Evolutionary conservation across 2,888 invertebrate genomes (phyloP), one percentile per base, ranked within the genome.

Genomic region (Phania funesta): DNA sequence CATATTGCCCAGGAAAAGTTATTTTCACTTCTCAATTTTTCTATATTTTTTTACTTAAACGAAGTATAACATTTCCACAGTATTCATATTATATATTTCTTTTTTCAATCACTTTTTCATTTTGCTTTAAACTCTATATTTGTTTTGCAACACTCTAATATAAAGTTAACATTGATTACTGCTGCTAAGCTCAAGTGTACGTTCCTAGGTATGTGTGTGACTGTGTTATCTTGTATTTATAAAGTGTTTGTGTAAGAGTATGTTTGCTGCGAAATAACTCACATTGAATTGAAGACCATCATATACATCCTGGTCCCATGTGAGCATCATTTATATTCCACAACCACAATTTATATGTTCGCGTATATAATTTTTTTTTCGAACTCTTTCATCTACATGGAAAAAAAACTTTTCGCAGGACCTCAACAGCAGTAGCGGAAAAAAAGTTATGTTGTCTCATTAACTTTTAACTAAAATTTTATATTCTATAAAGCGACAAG

Each of bases 141-240:
- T 79, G 71, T 79, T 65, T 71, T 73, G 58, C 78, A 77, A 77
- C 84, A 82, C 65, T 65, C 81, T 85, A 68, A 83, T 83, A 77
- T 80, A 81, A 83, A 83, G 79, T 78, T 80, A 65, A 84, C 86
- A 86, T 86, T 87, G 86, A 86, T 88, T 85, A 85, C 84, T 85
- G 78, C 60, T 56, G 78, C 81, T 78, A n/a, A 35, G 46, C 35
- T 35, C 16, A 74, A 32, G 35, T 20, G n/a, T 18, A 24, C 11
- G 48, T 48, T 26, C 2, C 2, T 62, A 32, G 7, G 26, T 60
- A 18, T 64, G 22, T 32, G 29, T 32, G 44, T 44, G 5, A 11
- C 9, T 24, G 29, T 20, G 18, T 11, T 13, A 2, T n/a, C n/a
- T n/a, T 44, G 22, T 46, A 18, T 29, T 26, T 46, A 13, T 6